These are phyloP conservation scores for Enteromius afrohamiltoni DNA, from an alignment of 2,797 vertebrate species.

Conservation along the genomic window DNA sequence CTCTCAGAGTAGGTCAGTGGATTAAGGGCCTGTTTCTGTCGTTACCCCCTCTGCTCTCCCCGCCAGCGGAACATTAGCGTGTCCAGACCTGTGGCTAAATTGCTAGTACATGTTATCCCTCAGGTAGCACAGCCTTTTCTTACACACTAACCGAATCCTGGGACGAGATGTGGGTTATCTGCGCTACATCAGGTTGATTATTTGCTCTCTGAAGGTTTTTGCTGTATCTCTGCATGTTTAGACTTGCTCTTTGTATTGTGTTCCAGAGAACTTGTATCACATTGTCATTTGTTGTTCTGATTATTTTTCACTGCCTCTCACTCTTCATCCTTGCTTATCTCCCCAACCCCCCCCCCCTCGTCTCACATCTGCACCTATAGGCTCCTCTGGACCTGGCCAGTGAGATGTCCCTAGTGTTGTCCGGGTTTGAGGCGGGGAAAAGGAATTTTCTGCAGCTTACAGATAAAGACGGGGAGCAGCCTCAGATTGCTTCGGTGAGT, in stretches of 20 bases:
- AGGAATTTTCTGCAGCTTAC: constrained; percentile 94
- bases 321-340: not conserved
- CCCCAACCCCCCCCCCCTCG: not conserved
- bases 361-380: constrained; percentile 65
- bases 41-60: constrained; percentile 49
- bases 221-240: not conserved
- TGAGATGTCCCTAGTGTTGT: constrained; percentile 89
- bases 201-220: not conserved
- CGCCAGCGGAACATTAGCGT: not conserved
- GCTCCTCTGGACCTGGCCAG: constrained; percentile 86
- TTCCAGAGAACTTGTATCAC: not conserved
- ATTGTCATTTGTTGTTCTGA: not conserved
- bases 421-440: constrained; percentile 93
- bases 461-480: constrained; percentile 97
- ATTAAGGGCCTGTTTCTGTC: constrained; percentile 75
- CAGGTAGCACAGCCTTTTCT: not conserved
- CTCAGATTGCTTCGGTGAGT: constrained; percentile 87
- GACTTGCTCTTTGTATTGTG: not conserved
- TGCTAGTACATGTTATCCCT: not conserved
- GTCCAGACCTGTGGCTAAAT: constrained; percentile 7
- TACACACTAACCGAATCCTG: not conserved
- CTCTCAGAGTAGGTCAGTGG: constrained; percentile 81
- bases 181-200: not conserved
- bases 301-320: constrained; percentile 10
- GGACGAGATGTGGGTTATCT: not conserved